Evolutionary conservation across 2,888 invertebrate genomes (phyloP), one percentile per base, ranked within the genome.

Genomic region (Diarsia mendica): DNA sequence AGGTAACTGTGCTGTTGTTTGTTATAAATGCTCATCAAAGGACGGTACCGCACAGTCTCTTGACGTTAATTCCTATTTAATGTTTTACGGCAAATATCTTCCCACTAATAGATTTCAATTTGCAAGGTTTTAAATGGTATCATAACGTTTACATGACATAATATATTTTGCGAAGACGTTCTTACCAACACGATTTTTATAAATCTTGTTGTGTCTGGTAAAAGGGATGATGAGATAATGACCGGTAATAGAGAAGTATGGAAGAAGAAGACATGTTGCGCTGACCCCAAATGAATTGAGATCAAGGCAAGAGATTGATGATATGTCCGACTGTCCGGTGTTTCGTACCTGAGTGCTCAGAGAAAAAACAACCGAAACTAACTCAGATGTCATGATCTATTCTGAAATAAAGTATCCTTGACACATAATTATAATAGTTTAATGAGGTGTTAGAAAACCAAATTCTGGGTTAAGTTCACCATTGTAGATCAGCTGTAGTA

Each of bases 1-100:
- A 48, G 61, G 48, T 77, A 44, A 71, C 64, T 1, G 15, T 15
- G 11, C 18, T 33, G 44, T 44, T 15, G 28, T 63, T 18, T 75
- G 49, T 48, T 23, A 48, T 15, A 48, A 72, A 6, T 48, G 15
- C n/a, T 44, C 23, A 23, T 20, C n/a, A 8, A n/a, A 8, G 10
- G 11, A n/a, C 33, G 23, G 1, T 33, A 11, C n/a, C 39, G 53
- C 39, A 63, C 15, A 48, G 20, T 4, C 15, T 53, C 44, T 51
- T 44, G 13, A 20, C 18, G 11, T 33, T 46, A 51, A 20, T 13
- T 44, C n/a, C 10, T 8, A 3, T n/a, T 55, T 48, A 18, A 49
- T 6, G 1, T 28, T 13, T 9, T 23, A 1, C 13, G 39, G 3
- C 28, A 48, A 13, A 23, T n/a, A n/a, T n/a, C n/a, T n/a, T n/a